A percentile compares a stretch with the other conserved stretches of the same genome.
These are phyloP conservation scores for Myotis planiceps DNA, from an alignment of 2,797 vertebrate genomes.

Conservation along the genomic window DNA sequence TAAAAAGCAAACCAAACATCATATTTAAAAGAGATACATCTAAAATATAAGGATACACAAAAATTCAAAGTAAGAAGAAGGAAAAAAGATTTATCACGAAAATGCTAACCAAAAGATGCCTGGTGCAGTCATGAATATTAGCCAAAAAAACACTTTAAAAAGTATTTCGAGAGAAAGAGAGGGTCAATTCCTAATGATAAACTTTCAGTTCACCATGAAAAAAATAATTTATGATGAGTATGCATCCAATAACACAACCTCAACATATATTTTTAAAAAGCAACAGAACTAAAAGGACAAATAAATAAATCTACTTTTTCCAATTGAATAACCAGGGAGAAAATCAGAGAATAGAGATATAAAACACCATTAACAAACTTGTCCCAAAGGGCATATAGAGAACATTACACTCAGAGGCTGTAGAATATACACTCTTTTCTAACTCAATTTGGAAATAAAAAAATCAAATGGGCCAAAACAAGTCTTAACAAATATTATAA, in stretches of 20 bases:
- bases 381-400: not conserved
- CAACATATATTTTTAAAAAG: not conserved
- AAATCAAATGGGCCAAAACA: not conserved
- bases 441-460: constrained; percentile 11
- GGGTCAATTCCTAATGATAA: not conserved
- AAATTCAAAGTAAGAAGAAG: not conserved
- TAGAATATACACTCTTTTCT: not conserved
- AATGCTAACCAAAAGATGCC: not conserved
- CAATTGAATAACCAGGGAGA: not conserved
- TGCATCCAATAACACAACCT: not conserved
- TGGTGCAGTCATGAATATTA: not conserved
- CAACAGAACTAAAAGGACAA: constrained; percentile 1
- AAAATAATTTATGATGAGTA: not conserved
- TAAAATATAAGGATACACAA: not conserved
- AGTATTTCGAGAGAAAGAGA: not conserved
- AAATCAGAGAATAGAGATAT: not conserved
- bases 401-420: not conserved
- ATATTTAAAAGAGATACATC: not conserved
- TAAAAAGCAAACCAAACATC: not conserved
- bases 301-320: not conserved
- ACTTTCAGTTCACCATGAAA: constrained; percentile 7
- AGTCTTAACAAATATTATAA: not conserved
- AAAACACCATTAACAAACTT: not conserved
- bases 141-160: not conserved
- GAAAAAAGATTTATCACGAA: not conserved